Conservation (phyloP, 2,888 invertebrate genomes). For the Trichacis sp. region DNA sequence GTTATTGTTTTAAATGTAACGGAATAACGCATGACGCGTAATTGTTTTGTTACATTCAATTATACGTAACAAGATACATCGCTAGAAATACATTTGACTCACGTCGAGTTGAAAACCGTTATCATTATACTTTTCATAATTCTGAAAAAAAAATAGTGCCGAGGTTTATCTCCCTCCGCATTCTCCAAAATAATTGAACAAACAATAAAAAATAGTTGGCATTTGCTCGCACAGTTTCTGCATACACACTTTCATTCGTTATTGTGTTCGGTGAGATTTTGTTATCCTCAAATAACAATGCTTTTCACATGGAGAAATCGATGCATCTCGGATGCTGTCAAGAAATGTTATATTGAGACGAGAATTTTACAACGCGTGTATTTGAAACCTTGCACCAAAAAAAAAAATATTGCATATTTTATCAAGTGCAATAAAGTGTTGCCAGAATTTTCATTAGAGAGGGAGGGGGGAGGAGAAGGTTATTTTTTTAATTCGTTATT, state of each 20-base stretch:
- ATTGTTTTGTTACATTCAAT: too few relatives aligned
- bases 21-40: too few relatives aligned
- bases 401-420: not conserved
- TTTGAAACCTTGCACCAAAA: not conserved
- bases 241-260: conserved; percentile 32
- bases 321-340: conserved; percentile 38
- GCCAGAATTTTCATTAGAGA: too few relatives aligned
- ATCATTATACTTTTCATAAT: too few relatives aligned
- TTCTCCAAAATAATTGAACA: not conserved
- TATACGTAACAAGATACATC: too few relatives aligned
- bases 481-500: too few relatives aligned
- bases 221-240: conserved; percentile 10
- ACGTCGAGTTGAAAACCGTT: too few relatives aligned
- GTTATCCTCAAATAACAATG: conserved; percentile 32
- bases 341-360: conserved; percentile 31
- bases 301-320: conserved; percentile 40
- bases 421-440: too few relatives aligned
- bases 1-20: too few relatives aligned
- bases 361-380: conserved; percentile 14
- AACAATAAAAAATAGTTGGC: not conserved
- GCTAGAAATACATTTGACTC: too few relatives aligned
- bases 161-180: not conserved
- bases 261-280: conserved; percentile 28
- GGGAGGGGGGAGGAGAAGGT: too few relatives aligned
- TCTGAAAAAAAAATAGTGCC: too few relatives aligned